Conservation (phyloP, 1,140 invertebrate species). For the Zaprionus davidi region DNA sequence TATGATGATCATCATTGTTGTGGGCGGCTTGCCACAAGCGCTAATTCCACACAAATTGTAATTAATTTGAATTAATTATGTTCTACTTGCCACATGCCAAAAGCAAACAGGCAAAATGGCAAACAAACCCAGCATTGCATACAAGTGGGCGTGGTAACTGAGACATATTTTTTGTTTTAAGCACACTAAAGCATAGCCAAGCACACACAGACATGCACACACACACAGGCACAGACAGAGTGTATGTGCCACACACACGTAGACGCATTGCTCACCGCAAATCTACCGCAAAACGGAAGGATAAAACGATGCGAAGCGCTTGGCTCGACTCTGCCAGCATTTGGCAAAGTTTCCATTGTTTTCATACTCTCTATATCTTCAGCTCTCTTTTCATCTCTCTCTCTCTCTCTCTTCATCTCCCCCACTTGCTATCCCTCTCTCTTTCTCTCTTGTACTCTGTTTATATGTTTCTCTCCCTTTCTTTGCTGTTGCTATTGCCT, state of each 20-base stretch:
- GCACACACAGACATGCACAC: slow-evolving; percentile 1
- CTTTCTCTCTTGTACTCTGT: neutral
- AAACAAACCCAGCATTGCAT: slow-evolving; percentile 29
- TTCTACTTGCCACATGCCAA: slow-evolving; percentile 70
- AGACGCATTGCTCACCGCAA: slow-evolving; percentile 30
- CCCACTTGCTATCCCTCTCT: neutral
- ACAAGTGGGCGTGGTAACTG: slow-evolving; percentile 39
- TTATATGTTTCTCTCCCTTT: too few relatives aligned
- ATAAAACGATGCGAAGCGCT: slow-evolving; percentile 34
- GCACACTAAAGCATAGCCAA: slow-evolving; percentile 24
- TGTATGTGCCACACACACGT: neutral
- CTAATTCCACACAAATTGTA: slow-evolving; percentile 82
- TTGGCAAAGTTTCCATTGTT: slow-evolving; percentile 41
- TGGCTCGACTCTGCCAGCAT: slow-evolving; percentile 35
- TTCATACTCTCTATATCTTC: slow-evolving; percentile 17
- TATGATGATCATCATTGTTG: slow-evolving; percentile 34
- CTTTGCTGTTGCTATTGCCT: slow-evolving; percentile 9
- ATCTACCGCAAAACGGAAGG: slow-evolving; percentile 59
- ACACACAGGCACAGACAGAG: neutral
- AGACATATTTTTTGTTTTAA: slow-evolving; percentile 69
- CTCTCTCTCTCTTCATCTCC: too few relatives aligned
- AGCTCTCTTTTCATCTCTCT: too few relatives aligned
- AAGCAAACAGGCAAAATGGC: slow-evolving; percentile 53
- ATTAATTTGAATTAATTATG: slow-evolving; percentile 83
- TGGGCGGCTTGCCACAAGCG: slow-evolving; percentile 65